Base-by-base conservation (phyloP, 2,888 invertebrate genomes). In the Tipula helvola region DNA sequence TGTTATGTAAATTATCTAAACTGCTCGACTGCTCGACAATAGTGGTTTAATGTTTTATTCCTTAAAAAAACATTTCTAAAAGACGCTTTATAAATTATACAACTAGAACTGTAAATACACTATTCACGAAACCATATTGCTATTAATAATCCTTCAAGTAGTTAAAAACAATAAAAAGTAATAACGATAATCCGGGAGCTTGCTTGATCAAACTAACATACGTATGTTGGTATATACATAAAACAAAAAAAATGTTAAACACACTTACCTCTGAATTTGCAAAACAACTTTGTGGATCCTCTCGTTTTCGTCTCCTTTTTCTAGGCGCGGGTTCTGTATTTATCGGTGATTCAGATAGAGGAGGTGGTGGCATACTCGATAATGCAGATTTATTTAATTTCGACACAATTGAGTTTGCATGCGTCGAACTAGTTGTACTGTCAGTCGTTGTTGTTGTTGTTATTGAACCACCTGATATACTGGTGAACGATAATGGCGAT, bases 271-370 rank as follows among this genome's bases (percentile, higher is more conserved):
- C 89, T 52, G 89, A 89, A 90, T 93, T 93, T 89, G 93, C 90
- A 89, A 92, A 92, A 89, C 93, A 93, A 91, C 93, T 93, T 90
- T 93, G 93, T 88, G 93, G 93, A 90, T 93, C 93, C 92, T 93
- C 93, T 91, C 93, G 93, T 91, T 93, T 93, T 92, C 93, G 93
- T 92, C 93, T 93, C 92, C 93, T 93, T 92, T 93, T 93, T 92
- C 93, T 92, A 91, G 93, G 93, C 91, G 92, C 93, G 89, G 93
- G 92, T 92, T 93, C 89, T 87, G 88, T 88, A 87, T 89, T 88
- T 92, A 87, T 87, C 44, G 89, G 89, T 87, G 92, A 93, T 92
- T 93, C 93, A 92, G 93, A 92, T 92, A 93, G 92, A 92, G 92
- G 93, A 93, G 93, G 93, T 92, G 92, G 93, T 93, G 92, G 16